A percentile compares a stretch with the other conserved stretches of the same genome.
Conservation (phyloP, 1,140 invertebrate species). For the Drosophila paulistorum region DNA sequence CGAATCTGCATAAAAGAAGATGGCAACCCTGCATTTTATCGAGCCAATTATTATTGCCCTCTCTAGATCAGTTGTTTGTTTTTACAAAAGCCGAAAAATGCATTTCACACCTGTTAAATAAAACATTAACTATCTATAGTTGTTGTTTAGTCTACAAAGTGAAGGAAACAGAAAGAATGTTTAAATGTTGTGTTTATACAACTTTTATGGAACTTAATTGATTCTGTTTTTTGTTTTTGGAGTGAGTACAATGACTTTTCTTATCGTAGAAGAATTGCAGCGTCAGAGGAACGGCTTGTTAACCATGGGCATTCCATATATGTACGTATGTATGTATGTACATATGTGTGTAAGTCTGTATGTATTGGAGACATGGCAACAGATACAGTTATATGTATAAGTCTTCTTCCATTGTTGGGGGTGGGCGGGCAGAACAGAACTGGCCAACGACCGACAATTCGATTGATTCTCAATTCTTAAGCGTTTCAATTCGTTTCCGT, state of each 20-base stretch:
- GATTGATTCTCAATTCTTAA: slow-evolving; percentile 50
- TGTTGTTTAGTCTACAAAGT: not conserved
- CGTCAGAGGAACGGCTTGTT: not conserved
- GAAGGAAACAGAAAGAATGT: not conserved
- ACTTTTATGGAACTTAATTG: not conserved
- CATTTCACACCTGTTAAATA: no score
- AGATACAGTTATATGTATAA: slow-evolving; percentile 20
- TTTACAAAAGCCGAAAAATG: no score
- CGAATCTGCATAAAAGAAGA: no score
- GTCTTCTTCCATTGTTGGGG: slow-evolving; percentile 8
- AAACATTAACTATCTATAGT: no score
- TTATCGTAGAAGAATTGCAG: slow-evolving; percentile 24
- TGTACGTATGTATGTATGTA: no score
- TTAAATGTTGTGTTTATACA: not conserved
- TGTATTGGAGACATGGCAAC: not conserved
- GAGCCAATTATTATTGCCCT: no score
- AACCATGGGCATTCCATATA: not conserved
- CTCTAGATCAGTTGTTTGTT: no score
- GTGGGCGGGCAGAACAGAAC: not conserved
- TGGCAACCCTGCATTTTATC: no score
- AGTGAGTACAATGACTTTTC: slow-evolving; percentile 40
- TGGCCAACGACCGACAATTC: slow-evolving; percentile 27
- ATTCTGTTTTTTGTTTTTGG: not conserved
- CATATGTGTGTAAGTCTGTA: no score
- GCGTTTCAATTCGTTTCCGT: slow-evolving; percentile 58